A percentile compares a stretch with the other conserved stretches of the same genome.
These are phyloP conservation scores for Smutsia temminckii DNA, from an alignment of 2,797 vertebrate species.

Conservation along the genomic window DNA sequence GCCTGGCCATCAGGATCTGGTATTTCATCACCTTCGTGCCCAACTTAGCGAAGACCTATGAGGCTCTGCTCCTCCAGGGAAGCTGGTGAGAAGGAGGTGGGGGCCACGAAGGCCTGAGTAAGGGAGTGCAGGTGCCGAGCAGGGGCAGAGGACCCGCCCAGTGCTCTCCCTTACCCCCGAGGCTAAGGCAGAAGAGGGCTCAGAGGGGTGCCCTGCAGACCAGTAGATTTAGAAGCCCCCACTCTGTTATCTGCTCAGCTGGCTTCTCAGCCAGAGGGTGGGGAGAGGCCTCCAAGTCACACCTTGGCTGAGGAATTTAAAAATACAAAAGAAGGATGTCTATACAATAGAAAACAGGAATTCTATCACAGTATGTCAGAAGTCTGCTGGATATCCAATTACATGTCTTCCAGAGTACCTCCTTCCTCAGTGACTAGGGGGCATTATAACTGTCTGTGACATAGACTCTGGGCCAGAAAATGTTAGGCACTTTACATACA, in stretches of 20 bases:
- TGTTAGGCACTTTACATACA: not conserved
- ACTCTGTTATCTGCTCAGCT: not conserved
- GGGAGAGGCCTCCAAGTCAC: not conserved
- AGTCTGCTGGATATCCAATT: not conserved
- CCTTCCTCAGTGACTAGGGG: not conserved
- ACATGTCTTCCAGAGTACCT: not conserved
- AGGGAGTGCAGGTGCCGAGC: not conserved
- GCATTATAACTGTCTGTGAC: not conserved
- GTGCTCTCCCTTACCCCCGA: not conserved
- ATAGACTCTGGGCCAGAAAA: not conserved
- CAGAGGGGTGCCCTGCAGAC: not conserved
- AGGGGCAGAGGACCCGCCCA: not conserved
- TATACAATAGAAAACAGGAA: not conserved
- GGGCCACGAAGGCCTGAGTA: not conserved
- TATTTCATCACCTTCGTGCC: constrained; percentile 77
- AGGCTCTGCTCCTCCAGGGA: not conserved
- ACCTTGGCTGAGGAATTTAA: constrained; percentile 9
- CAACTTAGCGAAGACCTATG: constrained; percentile 26
- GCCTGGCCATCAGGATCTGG: constrained; percentile 57
- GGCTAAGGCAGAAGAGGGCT: not conserved
- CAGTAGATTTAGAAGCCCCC: not conserved
- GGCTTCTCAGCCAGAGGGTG: constrained; percentile 5
- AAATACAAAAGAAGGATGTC: not conserved
- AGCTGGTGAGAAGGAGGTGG: not conserved
- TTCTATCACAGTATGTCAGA: not conserved